A percentile compares a stretch with the other conserved stretches of the same genome.
phyloP scores from a whole-genome alignment of 2,797 vertebrate species.

The Enoplosus armatus region DNA sequence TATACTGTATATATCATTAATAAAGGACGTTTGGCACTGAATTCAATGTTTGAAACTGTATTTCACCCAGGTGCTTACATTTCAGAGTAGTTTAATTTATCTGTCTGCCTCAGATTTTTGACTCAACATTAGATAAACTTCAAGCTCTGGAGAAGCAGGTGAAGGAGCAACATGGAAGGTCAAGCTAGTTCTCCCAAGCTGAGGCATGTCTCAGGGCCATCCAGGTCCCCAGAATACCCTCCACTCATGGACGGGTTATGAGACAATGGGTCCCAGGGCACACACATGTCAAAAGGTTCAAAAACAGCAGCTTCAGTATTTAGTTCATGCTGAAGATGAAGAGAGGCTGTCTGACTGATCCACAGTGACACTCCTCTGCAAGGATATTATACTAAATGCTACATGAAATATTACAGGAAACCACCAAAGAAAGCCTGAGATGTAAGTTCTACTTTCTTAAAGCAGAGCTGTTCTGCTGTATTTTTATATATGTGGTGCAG shows the following conservation, averaged over 20 bases:
- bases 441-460: neutral
- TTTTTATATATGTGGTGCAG: too few relatives aligned
- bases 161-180: neutral
- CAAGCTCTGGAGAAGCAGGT: neutral
- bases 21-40: too few relatives aligned
- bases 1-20: too few relatives aligned
- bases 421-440: neutral
- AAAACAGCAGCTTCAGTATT: neutral
- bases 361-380: neutral
- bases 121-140: neutral
- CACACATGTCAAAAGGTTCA: too few relatives aligned
- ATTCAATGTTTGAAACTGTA: too few relatives aligned
- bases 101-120: neutral
- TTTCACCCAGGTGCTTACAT: too few relatives aligned
- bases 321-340: neutral
- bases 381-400: neutral
- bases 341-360: neutral
- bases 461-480: neutral
- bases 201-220: neutral
- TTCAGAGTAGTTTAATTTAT: neutral
- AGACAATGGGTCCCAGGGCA: too few relatives aligned
- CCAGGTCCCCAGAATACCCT: neutral
- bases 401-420: neutral
- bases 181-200: neutral
- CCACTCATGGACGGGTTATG: too few relatives aligned